Percentiles rank a stretch among this genome's conserved stretches.
Evolutionary conservation across 23 tunicate genomes (phyloP).

Genomic region (Trididemnum nubilum): DNA sequence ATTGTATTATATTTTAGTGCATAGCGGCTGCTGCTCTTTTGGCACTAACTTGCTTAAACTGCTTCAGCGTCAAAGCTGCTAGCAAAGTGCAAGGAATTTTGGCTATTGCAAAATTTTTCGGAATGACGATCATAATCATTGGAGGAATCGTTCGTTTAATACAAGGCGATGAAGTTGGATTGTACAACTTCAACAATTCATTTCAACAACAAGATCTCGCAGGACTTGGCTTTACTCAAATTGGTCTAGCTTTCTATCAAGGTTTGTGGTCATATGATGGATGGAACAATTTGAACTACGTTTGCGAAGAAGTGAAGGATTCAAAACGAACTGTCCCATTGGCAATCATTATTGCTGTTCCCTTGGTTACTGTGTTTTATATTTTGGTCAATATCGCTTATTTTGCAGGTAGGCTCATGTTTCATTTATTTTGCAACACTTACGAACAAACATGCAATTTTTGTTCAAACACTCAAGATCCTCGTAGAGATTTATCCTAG

Average conservation of each 20-base stretch:
- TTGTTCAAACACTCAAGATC: no score
- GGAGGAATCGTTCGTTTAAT: conserved; percentile 57
- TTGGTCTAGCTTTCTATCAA: conserved; percentile 66
- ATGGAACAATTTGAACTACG: conserved; percentile 62
- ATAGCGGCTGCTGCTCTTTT: conserved; percentile 40
- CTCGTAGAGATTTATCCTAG: background rate
- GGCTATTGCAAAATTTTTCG: conserved; percentile 58
- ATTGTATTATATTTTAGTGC: conserved; percentile 5
- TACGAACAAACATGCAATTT: no score
- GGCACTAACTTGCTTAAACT: conserved; percentile 37
- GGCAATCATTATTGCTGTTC: conserved; percentile 63
- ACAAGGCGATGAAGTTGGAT: conserved; percentile 45
- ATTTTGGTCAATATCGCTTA: conserved; percentile 66
- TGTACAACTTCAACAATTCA: conserved; percentile 44
- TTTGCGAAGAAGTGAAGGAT: conserved; percentile 67
- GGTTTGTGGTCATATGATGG: conserved; percentile 81
- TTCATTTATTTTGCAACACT: no score
- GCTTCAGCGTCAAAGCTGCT: conserved; percentile 51
- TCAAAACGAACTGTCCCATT: conserved; percentile 46
- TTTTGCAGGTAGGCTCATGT: conserved; percentile 68
- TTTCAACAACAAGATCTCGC: conserved; percentile 36
- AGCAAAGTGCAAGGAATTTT: conserved; percentile 40
- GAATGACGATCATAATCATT: conserved; percentile 56
- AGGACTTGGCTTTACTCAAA: conserved; percentile 48
- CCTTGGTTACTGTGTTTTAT: conserved; percentile 64